A percentile compares a stretch with the other conserved stretches of the same genome.
Conservation (phyloP, 2,797 vertebrate genomes). For the Tangara arthus region DNA sequence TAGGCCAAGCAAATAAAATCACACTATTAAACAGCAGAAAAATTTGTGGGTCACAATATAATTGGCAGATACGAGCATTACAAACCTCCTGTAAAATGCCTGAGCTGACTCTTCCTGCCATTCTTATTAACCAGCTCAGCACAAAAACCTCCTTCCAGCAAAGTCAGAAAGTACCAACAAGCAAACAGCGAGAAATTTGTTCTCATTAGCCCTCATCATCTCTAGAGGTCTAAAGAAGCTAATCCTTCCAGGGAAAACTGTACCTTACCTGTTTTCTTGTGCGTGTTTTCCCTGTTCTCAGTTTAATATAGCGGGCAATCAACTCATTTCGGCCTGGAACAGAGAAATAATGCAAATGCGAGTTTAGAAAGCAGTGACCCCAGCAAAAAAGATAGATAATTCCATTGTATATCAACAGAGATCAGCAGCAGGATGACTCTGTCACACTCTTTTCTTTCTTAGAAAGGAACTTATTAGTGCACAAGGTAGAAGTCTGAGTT, state of each 20-base stretch:
- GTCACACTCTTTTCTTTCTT: background rate
- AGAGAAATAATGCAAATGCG: background rate
- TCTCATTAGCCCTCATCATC: background rate
- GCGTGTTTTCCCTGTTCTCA: slow-evolving; percentile 81
- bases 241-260: background rate
- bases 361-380: background rate
- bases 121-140: background rate
- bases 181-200: background rate
- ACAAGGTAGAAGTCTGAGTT: background rate
- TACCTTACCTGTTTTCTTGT: slow-evolving; percentile 78
- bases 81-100: background rate
- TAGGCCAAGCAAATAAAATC: background rate
- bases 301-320: slow-evolving; percentile 82
- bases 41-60: accelerated
- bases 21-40: background rate
- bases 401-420: background rate
- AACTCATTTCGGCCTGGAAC: slow-evolving; percentile 79
- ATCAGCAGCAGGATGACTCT: background rate
- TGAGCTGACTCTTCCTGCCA: background rate
- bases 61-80: background rate
- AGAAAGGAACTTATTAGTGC: background rate
- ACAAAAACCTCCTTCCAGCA: background rate
- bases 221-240: background rate
- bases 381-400: background rate
- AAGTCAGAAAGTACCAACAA: background rate